Evolutionary conservation across 2,888 invertebrate genomes (phyloP), one percentile per base, ranked within the genome.

Genomic region (Cabera pusaria): DNA sequence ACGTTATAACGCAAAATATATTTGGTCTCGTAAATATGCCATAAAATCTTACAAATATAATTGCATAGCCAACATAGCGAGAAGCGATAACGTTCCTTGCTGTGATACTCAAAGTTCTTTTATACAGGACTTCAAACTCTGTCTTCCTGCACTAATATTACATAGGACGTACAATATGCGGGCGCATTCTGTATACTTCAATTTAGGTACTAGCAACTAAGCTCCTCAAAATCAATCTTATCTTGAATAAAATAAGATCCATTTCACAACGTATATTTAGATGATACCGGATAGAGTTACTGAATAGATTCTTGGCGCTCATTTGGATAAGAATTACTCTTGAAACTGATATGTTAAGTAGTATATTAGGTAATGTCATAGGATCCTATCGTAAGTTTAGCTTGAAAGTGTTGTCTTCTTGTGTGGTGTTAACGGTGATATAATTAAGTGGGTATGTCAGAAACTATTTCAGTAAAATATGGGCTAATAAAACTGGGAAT

Each of bases 171-270:
- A 22, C 55, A 54, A 47, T 65, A 83, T 83, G 83, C 83, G 83
- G 82, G 83, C 64, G 57, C 68, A 82, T 81, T 82, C 35, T 32
- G 9, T 70, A 68, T 42, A 54, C 35, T 50, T 32, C 44, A 41
- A 49, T 41, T 40, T 21, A 14, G 9, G 21, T 25, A 20, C 40
- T 17, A 14, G 22, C 17, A 5, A 10, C 28, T 2, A 6, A 17
- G 20, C 2, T 8, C 9, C 6, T 10, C 31, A 22, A 42, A 17
- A 19, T 5, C 2, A n/a, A 10, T n/a, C 24, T 29, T 34, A 34
- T 8, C 2, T 0, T 7, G 0, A n/a, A n/a, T n/a, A n/a, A n/a
- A n/a, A 8, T 3, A 5, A 14, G 14, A 14, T 4, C 3, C 14
- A 14, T 14, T 14, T n/a, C 14, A 2, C 14, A 14, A 14, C 14